A percentile compares a stretch with the other conserved stretches of the same genome.
phyloP scores from a whole-genome alignment of 2,888 invertebrate genomes.

The Kryphioiulus occultus region DNA sequence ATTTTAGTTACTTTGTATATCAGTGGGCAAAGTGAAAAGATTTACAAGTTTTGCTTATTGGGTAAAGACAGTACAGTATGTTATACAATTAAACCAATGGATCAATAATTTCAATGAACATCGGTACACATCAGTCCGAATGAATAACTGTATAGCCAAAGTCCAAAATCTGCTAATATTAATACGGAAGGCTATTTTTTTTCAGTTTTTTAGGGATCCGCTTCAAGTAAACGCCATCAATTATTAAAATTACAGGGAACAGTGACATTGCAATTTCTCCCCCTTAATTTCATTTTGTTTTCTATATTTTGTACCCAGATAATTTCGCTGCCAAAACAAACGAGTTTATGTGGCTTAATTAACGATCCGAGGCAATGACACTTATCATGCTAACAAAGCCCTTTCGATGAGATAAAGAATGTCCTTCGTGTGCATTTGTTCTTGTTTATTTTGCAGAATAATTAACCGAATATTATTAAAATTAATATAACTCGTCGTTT shows the following conservation, averaged over 20 bases:
- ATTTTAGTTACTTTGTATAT: too few species aligned
- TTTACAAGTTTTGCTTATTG: too few species aligned
- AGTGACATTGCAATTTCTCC: background rate
- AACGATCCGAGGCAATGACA: background rate
- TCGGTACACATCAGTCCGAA: background rate
- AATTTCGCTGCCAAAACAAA: too few species aligned
- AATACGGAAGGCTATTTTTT: background rate
- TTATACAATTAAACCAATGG: too few species aligned
- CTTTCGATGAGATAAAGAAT: background rate
- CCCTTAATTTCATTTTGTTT: background rate
- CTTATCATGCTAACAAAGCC: background rate
- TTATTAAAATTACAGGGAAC: background rate
- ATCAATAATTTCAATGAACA: too few species aligned
- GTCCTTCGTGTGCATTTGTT: too few species aligned
- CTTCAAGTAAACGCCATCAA: background rate
- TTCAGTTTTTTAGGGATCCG: background rate
- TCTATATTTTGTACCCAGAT: background rate
- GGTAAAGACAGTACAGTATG: too few species aligned
- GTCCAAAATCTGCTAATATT: background rate
- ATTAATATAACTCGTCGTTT: too few species aligned
- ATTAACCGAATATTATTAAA: too few species aligned
- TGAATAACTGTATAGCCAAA: background rate
- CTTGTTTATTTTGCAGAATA: too few species aligned
- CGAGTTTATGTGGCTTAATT: background rate
- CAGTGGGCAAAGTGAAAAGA: too few species aligned